Evolutionary conservation across 1,140 invertebrate genomes (phyloP).

Genomic region (Hermetia illucens): DNA sequence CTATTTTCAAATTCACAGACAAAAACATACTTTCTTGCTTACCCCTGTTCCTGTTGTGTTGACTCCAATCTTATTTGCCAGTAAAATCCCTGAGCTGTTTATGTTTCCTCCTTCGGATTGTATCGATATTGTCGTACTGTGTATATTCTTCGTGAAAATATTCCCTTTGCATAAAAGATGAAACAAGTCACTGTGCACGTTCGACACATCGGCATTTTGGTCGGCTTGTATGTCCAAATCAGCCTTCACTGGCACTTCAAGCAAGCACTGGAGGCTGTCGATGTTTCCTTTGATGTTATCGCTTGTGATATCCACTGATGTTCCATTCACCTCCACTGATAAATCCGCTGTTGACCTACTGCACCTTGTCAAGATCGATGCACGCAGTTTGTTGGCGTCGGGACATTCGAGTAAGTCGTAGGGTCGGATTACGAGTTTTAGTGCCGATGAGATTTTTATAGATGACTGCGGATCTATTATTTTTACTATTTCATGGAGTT

Average conservation of each 20-base stretch:
- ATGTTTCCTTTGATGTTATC: neutral
- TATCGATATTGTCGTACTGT: slow-evolving; percentile 13
- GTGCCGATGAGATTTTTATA: slow-evolving; percentile 19
- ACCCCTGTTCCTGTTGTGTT: slow-evolving; percentile 16
- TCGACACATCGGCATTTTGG: slow-evolving; percentile 12
- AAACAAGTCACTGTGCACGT: slow-evolving; percentile 16
- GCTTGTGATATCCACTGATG: neutral
- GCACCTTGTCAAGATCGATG: neutral
- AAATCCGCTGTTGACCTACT: neutral
- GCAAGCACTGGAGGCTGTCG: slow-evolving; percentile 10
- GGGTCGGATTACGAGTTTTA: slow-evolving; percentile 13
- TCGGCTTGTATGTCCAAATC: slow-evolving; percentile 12
- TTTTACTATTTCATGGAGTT: no score
- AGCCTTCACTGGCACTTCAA: slow-evolving; percentile 18
- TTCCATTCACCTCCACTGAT: neutral
- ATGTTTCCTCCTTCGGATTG: slow-evolving; percentile 17
- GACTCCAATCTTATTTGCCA: slow-evolving; percentile 16
- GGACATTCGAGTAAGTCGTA: slow-evolving; percentile 19
- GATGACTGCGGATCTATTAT: slow-evolving; percentile 16
- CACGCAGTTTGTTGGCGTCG: slow-evolving; percentile 18
- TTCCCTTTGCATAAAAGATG: slow-evolving; percentile 11
- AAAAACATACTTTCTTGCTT: neutral
- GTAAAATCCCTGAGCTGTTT: slow-evolving; percentile 14
- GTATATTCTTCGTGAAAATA: slow-evolving; percentile 18
- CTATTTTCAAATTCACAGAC: neutral